Conservation (phyloP, 2,888 invertebrate species). For the Diadegma fenestrale region DNA sequence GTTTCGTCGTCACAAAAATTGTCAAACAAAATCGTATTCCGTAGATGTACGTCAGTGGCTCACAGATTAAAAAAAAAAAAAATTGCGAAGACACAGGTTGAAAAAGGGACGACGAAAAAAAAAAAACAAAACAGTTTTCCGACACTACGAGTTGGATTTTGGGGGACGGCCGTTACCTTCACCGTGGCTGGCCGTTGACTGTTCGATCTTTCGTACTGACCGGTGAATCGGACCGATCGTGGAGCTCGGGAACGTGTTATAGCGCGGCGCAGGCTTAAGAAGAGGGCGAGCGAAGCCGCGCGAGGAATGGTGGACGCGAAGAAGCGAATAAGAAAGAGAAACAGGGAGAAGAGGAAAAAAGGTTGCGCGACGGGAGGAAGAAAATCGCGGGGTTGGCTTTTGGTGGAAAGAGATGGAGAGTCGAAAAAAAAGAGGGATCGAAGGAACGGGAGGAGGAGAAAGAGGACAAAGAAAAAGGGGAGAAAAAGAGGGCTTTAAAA, state of each 20-base stretch:
- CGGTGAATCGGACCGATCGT: slow-evolving; percentile 58
- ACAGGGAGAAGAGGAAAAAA: neutral
- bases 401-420: neutral
- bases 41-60: slow-evolving; percentile 37
- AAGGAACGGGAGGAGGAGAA: slow-evolving; percentile 20
- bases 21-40: slow-evolving; percentile 39
- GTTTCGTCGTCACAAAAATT: slow-evolving; percentile 51
- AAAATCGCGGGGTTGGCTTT: slow-evolving; percentile 33
- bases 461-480: slow-evolving; percentile 30
- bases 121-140: slow-evolving; percentile 17
- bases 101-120: slow-evolving; percentile 1
- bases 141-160: slow-evolving; percentile 20
- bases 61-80: slow-evolving; percentile 36
- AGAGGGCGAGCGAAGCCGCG: neutral
- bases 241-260: slow-evolving; percentile 54
- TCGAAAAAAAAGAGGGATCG: neutral
- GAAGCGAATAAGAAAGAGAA: slow-evolving; percentile 19
- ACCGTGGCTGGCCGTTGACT: slow-evolving; percentile 66
- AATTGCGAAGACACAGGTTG: neutral
- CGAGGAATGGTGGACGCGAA: slow-evolving; percentile 16
- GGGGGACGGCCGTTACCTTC: slow-evolving; percentile 59
- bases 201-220: slow-evolving; percentile 55
- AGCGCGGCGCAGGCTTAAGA: slow-evolving; percentile 58
- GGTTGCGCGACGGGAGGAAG: slow-evolving; percentile 10
- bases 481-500: slow-evolving; percentile 29